Evolutionary conservation across 2,797 vertebrate genomes (phyloP), one percentile per base, ranked within the genome.

Genomic region (Hoplostethus mediterraneus): DNA sequence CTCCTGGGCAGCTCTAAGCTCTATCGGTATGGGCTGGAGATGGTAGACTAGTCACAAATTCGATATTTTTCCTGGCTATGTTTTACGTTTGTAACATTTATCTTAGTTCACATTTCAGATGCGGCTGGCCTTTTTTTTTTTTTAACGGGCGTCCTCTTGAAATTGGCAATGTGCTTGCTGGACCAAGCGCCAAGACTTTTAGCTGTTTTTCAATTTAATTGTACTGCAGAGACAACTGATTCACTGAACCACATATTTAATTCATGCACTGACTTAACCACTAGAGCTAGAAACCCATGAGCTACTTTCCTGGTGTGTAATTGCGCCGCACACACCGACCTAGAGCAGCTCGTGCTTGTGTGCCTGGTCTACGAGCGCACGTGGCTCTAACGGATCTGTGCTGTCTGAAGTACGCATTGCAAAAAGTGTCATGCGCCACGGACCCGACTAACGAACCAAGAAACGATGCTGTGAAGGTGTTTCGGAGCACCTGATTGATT

Each of bases 21-120:
- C n/a, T 61, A 31, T 21, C 44, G 55, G n/a, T 16, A 7, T 53
- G 40, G 25, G 58, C 51, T 65, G 21, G 79, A 71, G 16, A 55
- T 44, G 12, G 13, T 48, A 55, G n/a, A 49, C 12, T 16, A 48
- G 45, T 55, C 6, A 58, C 64, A 64, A 5, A 40, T 28, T 30
- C 21, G 7, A 5, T n/a, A 44, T 66, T 44, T 61, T 44, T 10
- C 36, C 33, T 33, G 5, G 6, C 30, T 68, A 31, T 33, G 70
- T 79, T 57, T 38, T 42, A 38, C n/a, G 0, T 10, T 48, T 60
- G 17, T 44, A 55, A 33, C 40, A 55, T 70, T 77, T 59, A 53
- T 72, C 54, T 60, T 58, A 51, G 68, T 38, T 74, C 54, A 58
- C 70, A 28, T 28, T 28, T 28, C 28, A 84, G 63, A 79, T 63